A percentile compares a stretch with the other conserved stretches of the same genome.
phyloP scores from a whole-genome alignment of 2,113 vertebrate species.

The Mobula hypostoma region DNA sequence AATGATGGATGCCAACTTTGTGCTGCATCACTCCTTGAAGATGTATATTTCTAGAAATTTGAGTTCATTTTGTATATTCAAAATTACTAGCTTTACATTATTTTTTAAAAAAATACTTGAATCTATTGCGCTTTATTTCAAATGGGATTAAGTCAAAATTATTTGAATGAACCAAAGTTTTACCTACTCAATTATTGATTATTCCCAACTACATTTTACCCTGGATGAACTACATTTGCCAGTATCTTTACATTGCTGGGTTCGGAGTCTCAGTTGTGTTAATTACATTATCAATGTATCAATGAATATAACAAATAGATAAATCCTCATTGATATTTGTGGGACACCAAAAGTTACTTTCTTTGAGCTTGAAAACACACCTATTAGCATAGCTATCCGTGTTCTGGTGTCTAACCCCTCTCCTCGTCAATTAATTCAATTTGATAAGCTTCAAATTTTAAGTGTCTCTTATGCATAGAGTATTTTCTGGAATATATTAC shows the following conservation, averaged over 20 bases:
- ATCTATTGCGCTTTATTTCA: neutral
- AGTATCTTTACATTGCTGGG: neutral
- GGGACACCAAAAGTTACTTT: neutral
- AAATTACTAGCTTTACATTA: neutral
- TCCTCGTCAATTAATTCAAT: neutral
- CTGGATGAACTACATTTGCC: neutral
- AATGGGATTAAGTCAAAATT: neutral
- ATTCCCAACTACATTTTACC: neutral
- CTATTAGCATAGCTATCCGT: neutral
- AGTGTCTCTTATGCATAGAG: neutral
- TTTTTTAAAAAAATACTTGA: neutral
- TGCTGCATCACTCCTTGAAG: no score
- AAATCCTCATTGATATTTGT: neutral
- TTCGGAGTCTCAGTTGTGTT: neutral
- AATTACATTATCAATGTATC: no score
- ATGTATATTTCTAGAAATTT: no score
- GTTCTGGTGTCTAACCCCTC: neutral
- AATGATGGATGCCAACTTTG: no score
- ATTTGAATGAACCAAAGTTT: neutral
- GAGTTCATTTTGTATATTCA: neutral
- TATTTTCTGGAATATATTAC: neutral
- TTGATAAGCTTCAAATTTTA: neutral
- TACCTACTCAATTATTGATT: neutral
- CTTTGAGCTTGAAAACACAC: neutral
- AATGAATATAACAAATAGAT: neutral